Evolutionary conservation across 2,797 vertebrate species (phyloP), one percentile per base, ranked within the genome.

Genomic region (Diplodus sargus): DNA sequence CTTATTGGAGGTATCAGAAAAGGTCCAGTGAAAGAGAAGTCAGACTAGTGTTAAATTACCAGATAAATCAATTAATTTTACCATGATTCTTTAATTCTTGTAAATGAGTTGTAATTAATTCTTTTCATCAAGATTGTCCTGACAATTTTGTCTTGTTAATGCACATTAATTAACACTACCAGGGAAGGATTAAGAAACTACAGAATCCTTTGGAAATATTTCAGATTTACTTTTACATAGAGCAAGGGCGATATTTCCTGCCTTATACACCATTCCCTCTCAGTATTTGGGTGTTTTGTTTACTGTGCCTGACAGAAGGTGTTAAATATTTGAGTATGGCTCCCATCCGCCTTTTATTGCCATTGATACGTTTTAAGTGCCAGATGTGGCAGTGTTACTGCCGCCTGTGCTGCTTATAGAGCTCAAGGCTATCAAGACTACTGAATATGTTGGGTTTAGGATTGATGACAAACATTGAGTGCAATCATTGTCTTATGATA

Each of bases 291-390:
- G 16, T 48, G 43, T 42, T 71, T 74, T 76, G 18, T 81, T 76
- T 75, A 53, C 64, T 51, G 63, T 23, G 39, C 53, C 59, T 70
- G 60, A 70, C 73, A 81, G 81, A 77, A 70, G 45, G 60, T 70
- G 42, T 83, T 82, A 59, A 74, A 71, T 82, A 74, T 83, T 85
- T 82, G 22, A 73, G n/a, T 58, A 11, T n/a, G 65, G 25, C 57
- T 80, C 56, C 75, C 57, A 49, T 76, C 74, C 23, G 25, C 47
- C 34, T 73, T 80, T 84, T 78, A 84, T 69, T 51, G 60, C 43
- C 67, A 66, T 66, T 81, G 76, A 82, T 84, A 73, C 47, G 70
- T 73, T 76, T 22, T 34, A 78, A 72, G 65, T 58, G 60, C 70
- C 72, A 79, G 83, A 73, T 81, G 77, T 67, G 58, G 62, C 74